These are phyloP conservation scores for Epistrophe grossulariae DNA, from an alignment of 2,888 invertebrate species.

Conservation along the genomic window DNA sequence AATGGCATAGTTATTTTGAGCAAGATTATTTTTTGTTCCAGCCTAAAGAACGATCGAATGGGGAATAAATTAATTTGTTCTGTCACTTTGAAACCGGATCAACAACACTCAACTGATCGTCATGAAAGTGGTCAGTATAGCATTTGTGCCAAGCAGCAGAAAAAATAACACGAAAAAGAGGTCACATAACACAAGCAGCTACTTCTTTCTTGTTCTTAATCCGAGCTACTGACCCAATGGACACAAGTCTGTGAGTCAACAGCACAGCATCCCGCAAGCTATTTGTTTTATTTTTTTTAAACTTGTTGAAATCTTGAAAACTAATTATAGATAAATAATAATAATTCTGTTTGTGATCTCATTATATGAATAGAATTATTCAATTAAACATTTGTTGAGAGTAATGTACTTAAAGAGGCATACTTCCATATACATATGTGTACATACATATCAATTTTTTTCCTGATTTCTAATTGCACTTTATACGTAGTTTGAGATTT, in stretches of 20 bases:
- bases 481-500: too few species aligned
- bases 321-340: slow-evolving; percentile 1
- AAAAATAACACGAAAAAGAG: slow-evolving; percentile 47
- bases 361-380: not conserved
- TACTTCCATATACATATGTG: not conserved
- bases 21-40: slow-evolving; percentile 16
- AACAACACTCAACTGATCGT: slow-evolving; percentile 28
- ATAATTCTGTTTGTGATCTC: not conserved
- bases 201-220: slow-evolving; percentile 33
- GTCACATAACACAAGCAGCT: slow-evolving; percentile 34
- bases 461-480: not conserved
- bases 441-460: not conserved
- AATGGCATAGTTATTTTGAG: slow-evolving; percentile 41
- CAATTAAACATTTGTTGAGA: not conserved
- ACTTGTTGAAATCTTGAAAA: not conserved
- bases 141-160: slow-evolving; percentile 33
- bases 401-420: not conserved
- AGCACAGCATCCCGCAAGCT: slow-evolving; percentile 12
- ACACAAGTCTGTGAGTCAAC: slow-evolving; percentile 5
- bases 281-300: slow-evolving; percentile 4
- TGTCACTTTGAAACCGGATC: slow-evolving; percentile 61
- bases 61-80: slow-evolving; percentile 50
- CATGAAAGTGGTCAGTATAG: slow-evolving; percentile 42
- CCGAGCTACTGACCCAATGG: slow-evolving; percentile 48
- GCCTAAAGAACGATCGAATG: slow-evolving; percentile 16